Evolutionary conservation across 2,797 vertebrate genomes (phyloP).

Genomic region (Manis pentadactyla): DNA sequence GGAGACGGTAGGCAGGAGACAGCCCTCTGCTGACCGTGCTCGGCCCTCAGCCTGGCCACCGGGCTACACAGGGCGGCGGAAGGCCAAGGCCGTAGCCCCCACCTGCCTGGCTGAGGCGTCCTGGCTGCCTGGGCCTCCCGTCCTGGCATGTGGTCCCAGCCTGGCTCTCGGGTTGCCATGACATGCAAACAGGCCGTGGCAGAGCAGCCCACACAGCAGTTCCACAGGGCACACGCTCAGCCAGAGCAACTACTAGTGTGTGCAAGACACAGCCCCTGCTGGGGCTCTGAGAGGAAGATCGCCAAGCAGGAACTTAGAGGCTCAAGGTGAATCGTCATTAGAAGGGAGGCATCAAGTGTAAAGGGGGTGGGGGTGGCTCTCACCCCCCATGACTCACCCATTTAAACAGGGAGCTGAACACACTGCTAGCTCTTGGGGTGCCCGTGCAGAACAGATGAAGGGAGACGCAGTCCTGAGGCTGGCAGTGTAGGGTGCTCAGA

Average conservation of each 20-base stretch:
- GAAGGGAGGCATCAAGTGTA: background rate
- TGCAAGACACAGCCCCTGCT: background rate
- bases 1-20: too few relatives aligned
- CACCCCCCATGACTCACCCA: background rate
- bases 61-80: fast-evolving
- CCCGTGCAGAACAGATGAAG: background rate
- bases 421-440: background rate
- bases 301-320: background rate
- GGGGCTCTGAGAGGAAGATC: background rate
- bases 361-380: too few relatives aligned
- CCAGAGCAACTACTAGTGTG: fast-evolving
- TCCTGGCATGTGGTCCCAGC: background rate
- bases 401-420: too few relatives aligned
- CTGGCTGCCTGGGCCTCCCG: too few relatives aligned
- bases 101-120: background rate
- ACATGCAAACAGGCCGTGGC: background rate
- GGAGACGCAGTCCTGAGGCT: background rate
- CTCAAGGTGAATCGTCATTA: background rate
- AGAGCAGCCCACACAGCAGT: background rate
- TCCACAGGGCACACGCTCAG: fast-evolving
- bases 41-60: background rate
- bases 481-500: fast-evolving
- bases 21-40: background rate
- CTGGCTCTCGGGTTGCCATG: background rate
- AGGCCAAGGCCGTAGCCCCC: background rate